Evolutionary conservation across 2,113 vertebrate genomes (phyloP).

Genomic region (Limnothrissa miodon): DNA sequence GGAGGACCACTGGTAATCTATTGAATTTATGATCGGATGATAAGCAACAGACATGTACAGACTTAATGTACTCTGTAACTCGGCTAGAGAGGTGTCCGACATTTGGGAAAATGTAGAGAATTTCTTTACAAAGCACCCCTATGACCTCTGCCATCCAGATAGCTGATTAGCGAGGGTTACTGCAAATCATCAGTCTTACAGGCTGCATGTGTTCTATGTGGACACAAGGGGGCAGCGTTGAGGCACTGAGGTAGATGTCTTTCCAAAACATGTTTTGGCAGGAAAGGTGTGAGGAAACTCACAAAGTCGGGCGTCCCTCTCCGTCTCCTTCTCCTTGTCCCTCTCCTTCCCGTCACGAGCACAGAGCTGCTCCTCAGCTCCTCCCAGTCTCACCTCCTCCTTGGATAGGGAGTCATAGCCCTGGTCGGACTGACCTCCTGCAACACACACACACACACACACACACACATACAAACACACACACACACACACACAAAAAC

Average conservation of each 20-base stretch:
- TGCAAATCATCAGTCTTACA: background rate
- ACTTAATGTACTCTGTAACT: background rate
- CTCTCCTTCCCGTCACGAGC: conserved; percentile 77
- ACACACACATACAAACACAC: background rate
- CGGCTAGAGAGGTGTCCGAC: background rate
- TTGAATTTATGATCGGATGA: background rate
- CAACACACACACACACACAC: conserved; percentile 34
- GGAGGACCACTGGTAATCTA: background rate
- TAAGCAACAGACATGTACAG: background rate
- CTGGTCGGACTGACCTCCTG: conserved; percentile 88
- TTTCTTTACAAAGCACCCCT: background rate
- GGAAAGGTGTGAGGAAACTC: conserved; percentile 61
- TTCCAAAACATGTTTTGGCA: conserved; percentile 23
- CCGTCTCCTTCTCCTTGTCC: conserved; percentile 43
- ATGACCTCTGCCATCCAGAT: background rate
- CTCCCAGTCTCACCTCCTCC: conserved; percentile 82
- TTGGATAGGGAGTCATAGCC: conserved; percentile 87
- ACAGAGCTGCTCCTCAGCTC: conserved; percentile 69
- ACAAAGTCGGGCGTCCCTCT: conserved; percentile 81
- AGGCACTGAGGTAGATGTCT: conserved; percentile 19
- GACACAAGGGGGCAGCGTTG: conserved; percentile 31
- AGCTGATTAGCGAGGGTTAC: background rate
- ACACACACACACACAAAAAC: background rate
- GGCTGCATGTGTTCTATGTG: conserved; percentile 18
- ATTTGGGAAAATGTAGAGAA: background rate